Base-by-base conservation (phyloP, 2,888 invertebrate species). In the Catocala sponsa region DNA sequence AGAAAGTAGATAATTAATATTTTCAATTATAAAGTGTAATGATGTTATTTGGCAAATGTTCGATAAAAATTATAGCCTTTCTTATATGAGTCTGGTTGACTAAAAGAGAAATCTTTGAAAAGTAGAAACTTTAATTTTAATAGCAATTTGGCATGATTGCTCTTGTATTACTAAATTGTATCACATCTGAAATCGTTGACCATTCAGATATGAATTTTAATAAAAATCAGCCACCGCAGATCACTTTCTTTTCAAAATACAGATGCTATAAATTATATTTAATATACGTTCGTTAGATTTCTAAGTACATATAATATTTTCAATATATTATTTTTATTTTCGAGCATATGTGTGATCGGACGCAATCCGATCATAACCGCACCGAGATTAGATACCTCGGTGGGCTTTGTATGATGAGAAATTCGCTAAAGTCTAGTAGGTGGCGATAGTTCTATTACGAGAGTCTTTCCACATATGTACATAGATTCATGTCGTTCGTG, bases 71-170 rank as follows among this genome's bases (percentile, higher is more conserved):
- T 70, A 38, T 38, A 38, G 35, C 35, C 35, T 38, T 9, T 38
- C 7, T 38, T 38, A 25, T 38, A 38, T 56, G 38, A 9, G 2
- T 48, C 51, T 25, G 57, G 47, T 59, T 51, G 15, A 9, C 12
- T 13, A 61, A 67, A 74, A 76, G 68, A 53, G 76, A 77, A 78
- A 78, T 59, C 59, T 55, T 63, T 48, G 57, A 63, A 61, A 70
- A 65, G 61, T 52, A 63, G n/a, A 35, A 15, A 44, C 50, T 64
- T 60, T 38, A 44, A 62, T 68, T 68, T 75, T 68, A 63, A 78
- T 75, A 60, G 60, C 70, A 46, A 42, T 72, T 65, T 70, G 49
- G 65, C 67, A 61, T 75, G 76, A 72, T 72, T 68, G 68, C 68
- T 68, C 61, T 77, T 50, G 52, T 60, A 58, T 61, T 58, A 51